Percentiles rank a stretch among this genome's conserved stretches.
These are phyloP conservation scores for Gallinago nigripennis DNA, from an alignment of 2,797 vertebrate species.

Conservation along the genomic window DNA sequence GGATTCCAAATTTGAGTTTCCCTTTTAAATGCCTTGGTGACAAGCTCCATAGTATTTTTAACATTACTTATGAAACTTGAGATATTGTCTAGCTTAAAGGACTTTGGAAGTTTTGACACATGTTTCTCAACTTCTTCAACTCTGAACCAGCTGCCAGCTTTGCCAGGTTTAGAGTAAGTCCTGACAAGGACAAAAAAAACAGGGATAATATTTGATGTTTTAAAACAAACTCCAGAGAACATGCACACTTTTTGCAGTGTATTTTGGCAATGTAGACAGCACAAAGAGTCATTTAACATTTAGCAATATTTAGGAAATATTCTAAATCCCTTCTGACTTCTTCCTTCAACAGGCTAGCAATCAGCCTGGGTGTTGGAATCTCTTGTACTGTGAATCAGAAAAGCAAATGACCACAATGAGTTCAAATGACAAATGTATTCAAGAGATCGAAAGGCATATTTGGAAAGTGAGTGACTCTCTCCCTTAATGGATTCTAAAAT, in stretches of 20 bases:
- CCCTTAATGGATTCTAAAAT: background rate
- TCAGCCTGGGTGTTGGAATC: background rate
- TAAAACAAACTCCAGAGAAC: background rate
- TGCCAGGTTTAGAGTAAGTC: background rate
- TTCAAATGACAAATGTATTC: background rate
- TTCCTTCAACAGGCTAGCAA: background rate
- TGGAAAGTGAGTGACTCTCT: background rate
- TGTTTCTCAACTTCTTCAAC: background rate
- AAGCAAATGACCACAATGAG: background rate
- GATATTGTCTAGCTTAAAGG: background rate
- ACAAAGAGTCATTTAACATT: background rate
- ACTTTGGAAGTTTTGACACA: background rate
- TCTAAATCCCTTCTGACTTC: background rate
- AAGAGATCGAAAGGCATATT: background rate
- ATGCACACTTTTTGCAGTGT: background rate
- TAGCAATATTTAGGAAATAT: background rate
- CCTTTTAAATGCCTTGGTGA: background rate
- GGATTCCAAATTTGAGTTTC: background rate
- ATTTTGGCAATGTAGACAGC: background rate
- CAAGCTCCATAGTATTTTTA: background rate
- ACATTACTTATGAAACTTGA: background rate
- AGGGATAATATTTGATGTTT: background rate
- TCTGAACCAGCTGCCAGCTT: background rate
- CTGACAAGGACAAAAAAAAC: background rate
- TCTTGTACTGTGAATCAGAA: background rate